Conservation (phyloP, 2,888 invertebrate species). For the Synanthedon vespiformis region DNA sequence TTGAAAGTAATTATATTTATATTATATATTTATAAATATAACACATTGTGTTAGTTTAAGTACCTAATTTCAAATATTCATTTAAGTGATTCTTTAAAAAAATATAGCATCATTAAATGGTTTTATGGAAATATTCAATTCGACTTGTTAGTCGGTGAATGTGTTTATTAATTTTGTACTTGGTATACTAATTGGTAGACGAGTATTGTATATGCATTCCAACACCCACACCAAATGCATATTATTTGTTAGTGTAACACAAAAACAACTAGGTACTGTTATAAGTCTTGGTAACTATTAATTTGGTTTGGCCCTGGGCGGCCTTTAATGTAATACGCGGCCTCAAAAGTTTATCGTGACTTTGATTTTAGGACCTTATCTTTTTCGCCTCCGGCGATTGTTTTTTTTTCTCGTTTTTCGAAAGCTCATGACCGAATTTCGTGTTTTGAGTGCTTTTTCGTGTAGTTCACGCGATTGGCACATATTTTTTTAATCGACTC, state of each 20-base stretch:
- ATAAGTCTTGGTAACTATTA: constrained; percentile 29
- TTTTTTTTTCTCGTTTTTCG: constrained; percentile 6
- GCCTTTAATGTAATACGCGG: constrained; percentile 18
- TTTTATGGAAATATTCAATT: no score
- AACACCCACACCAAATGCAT: constrained; percentile 18
- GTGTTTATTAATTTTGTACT: no score
- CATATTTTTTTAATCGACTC: not conserved
- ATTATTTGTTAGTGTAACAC: constrained; percentile 21
- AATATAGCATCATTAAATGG: no score
- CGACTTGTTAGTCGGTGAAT: no score
- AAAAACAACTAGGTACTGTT: constrained; percentile 24
- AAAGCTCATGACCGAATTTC: constrained; percentile 11
- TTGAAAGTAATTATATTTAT: no score
- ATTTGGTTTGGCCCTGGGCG: constrained; percentile 27
- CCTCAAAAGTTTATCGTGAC: constrained; percentile 30
- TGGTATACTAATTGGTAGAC: no score
- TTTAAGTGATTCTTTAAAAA: no score
- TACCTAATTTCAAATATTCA: no score
- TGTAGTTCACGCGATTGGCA: not conserved
- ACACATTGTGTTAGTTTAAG: no score
- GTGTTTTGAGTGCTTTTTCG: constrained; percentile 1
- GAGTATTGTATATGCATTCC: constrained; percentile 16
- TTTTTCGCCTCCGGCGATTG: constrained; percentile 14
- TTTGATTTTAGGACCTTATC: constrained; percentile 22
- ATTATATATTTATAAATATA: no score